A percentile compares a stretch with the other conserved stretches of the same genome.
These are phyloP conservation scores for Xiphophorus hellerii DNA, from an alignment of 2,113 vertebrate species.

Conservation along the genomic window DNA sequence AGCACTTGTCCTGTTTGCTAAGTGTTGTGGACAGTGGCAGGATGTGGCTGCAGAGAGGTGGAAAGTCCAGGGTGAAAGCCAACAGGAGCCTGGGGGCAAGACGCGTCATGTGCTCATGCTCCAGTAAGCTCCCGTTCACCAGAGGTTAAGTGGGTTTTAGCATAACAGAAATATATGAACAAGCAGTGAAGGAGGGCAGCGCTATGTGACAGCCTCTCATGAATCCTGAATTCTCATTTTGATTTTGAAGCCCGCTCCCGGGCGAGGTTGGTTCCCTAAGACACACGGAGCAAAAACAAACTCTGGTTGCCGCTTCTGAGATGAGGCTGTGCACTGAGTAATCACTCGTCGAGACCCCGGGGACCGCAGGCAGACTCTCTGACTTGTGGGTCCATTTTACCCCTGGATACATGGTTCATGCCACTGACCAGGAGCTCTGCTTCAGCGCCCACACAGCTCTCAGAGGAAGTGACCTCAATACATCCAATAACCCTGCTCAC, in stretches of 20 bases:
- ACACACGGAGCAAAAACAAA: conserved; percentile 45
- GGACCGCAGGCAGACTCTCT: conserved; percentile 53
- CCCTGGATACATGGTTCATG: conserved; percentile 52
- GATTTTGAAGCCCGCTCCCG: conserved; percentile 21
- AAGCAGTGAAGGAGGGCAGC: conserved; percentile 20
- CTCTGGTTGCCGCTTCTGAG: conserved; percentile 29
- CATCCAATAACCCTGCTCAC: conserved; percentile 70
- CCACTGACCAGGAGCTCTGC: conserved; percentile 59
- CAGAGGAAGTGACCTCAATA: conserved; percentile 77
- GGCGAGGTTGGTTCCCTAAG: conserved; percentile 20
- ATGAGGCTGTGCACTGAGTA: conserved; percentile 30
- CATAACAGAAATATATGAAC: conserved; percentile 36
- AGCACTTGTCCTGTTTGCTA: background rate
- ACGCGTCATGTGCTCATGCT: conserved; percentile 47
- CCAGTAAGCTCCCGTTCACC: conserved; percentile 59
- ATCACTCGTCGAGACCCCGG: conserved; percentile 45
- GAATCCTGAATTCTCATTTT: conserved; percentile 30
- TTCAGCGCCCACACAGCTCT: conserved; percentile 67
- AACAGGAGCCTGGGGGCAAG: conserved; percentile 34
- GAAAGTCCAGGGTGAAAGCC: conserved; percentile 48
- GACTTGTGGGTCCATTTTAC: conserved; percentile 66
- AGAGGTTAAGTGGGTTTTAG: conserved; percentile 56
- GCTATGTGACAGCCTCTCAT: conserved; percentile 24
- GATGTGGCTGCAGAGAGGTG: conserved; percentile 44
- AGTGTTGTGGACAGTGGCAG: conserved; percentile 40